Evolutionary conservation across 1,140 invertebrate species (phyloP).

Genomic region (Agraylea sexmaculata): DNA sequence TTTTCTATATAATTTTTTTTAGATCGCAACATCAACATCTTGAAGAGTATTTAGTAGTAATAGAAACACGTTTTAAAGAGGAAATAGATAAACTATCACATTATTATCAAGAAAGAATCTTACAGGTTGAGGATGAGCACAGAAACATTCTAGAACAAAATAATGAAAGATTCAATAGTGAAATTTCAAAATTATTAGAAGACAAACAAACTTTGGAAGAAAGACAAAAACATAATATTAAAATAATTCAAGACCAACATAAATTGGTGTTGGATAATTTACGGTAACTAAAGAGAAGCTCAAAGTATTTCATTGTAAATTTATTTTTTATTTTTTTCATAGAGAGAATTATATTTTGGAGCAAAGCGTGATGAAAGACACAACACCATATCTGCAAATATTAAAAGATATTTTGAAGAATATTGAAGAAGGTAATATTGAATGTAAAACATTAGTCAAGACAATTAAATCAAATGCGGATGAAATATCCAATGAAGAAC

Average conservation of each 20-base stretch:
- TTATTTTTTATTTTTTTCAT: slow-evolving; percentile 5
- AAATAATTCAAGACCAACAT: slow-evolving; percentile 35
- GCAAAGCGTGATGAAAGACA: slow-evolving; percentile 12
- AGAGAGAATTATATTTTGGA: slow-evolving; percentile 14
- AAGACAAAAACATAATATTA: slow-evolving; percentile 34
- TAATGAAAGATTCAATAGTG: slow-evolving; percentile 27
- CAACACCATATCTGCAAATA: slow-evolving; percentile 14
- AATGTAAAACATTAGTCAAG: slow-evolving; percentile 11
- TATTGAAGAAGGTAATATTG: slow-evolving; percentile 14
- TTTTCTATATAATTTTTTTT: slow-evolving; percentile 13
- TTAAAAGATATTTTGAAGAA: slow-evolving; percentile 10
- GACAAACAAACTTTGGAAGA: slow-evolving; percentile 32
- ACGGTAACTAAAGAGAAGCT: slow-evolving; percentile 21
- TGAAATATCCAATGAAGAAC: slow-evolving; percentile 5
- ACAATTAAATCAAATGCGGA: slow-evolving; percentile 12
- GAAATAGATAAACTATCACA: slow-evolving; percentile 34
- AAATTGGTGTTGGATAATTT: slow-evolving; percentile 35
- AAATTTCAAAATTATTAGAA: slow-evolving; percentile 27
- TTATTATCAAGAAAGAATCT: slow-evolving; percentile 34
- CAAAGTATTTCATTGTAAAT: neutral
- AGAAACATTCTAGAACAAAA: slow-evolving; percentile 27
- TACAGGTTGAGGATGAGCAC: slow-evolving; percentile 35
- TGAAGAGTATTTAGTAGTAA: slow-evolving; percentile 31
- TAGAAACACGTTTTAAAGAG: slow-evolving; percentile 36
- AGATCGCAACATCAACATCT: slow-evolving; percentile 34